phyloP scores from a whole-genome alignment of 2,888 invertebrate genomes.

The Cenopis cana region DNA sequence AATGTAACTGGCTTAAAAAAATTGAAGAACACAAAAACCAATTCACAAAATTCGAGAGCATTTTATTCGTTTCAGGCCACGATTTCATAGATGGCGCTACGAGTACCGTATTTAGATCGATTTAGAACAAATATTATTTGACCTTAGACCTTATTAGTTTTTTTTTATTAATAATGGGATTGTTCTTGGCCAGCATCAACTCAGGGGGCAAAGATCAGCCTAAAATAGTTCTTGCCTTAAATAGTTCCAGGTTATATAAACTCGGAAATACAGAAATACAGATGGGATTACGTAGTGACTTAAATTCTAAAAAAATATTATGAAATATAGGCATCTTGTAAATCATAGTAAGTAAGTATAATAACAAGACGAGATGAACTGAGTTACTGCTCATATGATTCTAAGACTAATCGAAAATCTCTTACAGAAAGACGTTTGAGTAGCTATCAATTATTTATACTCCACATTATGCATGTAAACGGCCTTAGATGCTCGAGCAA shows the following conservation, averaged over 20 bases:
- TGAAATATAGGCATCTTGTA: not conserved
- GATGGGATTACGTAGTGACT: not conserved
- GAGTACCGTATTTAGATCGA: slow-evolving; percentile 19
- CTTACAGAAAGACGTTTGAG: slow-evolving; percentile 52
- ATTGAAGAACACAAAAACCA: too few relatives aligned
- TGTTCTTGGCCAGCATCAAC: too few relatives aligned
- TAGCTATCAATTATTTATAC: slow-evolving; percentile 55
- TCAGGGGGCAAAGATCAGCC: too few relatives aligned
- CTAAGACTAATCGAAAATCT: slow-evolving; percentile 9
- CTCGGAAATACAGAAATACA: too few relatives aligned
- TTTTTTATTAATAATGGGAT: too few relatives aligned
- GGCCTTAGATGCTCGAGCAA: slow-evolving; percentile 68
- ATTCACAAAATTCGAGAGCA: not conserved
- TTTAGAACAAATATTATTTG: not conserved
- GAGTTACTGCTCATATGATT: not conserved
- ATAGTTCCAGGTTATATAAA: too few relatives aligned
- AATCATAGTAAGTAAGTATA: too few relatives aligned
- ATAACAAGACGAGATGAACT: not conserved
- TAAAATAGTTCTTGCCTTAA: too few relatives aligned
- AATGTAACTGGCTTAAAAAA: not conserved
- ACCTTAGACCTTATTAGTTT: too few relatives aligned
- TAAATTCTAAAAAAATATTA: not conserved
- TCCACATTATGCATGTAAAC: slow-evolving; percentile 72
- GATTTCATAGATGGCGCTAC: slow-evolving; percentile 55
- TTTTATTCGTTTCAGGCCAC: slow-evolving; percentile 43